Evolutionary conservation across 2,888 invertebrate species (phyloP), one percentile per base, ranked within the genome.

Genomic region (Drosophila stalkeri): DNA sequence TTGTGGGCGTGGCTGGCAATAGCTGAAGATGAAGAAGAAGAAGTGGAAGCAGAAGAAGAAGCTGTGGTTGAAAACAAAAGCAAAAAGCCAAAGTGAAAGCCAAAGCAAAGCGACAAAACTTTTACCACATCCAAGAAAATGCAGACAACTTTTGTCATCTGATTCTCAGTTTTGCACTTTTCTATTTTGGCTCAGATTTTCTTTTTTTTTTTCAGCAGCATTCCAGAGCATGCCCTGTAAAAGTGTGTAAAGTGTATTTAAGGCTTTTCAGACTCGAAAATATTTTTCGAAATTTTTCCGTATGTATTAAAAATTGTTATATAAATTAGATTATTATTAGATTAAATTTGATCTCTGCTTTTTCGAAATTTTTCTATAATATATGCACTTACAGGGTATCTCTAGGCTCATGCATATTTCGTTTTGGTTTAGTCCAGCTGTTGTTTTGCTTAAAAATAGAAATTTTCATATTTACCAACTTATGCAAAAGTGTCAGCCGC

Each of bases 391-490:
- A 44, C 20, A 64, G 75, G 64, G 66, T 71, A 75, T 61, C n/a
- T 59, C 3, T 5, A 0, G 9, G 66, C 35, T 46, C 12, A 23
- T 18, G 1, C 11, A 4, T 9, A 5, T 8, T 41, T 4, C 2
- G 23, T 23, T 16, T 1, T 9, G 1, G 11, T 16, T 2, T 16
- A 43, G 27, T 46, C 47, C 66, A 68, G 37, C 71, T 74, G 62
- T 74, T 77, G 75, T 77, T 77, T 74, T 75, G 75, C 67, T 77
- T 71, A 60, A 69, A 51, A 16, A 61, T 55, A 60, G 37, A 47
- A 43, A 54, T 18, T 85, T 89, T 89, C 81, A 89, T 85, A 85
- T 85, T 89, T 87, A 84, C 90, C 63, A 89, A 85, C 88, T 85
- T 85, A 87, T 89, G 88, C 80, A 68, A 71, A 85, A 84, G 87